A percentile compares a stretch with the other conserved stretches of the same genome.
phyloP scores from a whole-genome alignment of 1,140 invertebrate genomes.

The Yoshiicerus persimilis region DNA sequence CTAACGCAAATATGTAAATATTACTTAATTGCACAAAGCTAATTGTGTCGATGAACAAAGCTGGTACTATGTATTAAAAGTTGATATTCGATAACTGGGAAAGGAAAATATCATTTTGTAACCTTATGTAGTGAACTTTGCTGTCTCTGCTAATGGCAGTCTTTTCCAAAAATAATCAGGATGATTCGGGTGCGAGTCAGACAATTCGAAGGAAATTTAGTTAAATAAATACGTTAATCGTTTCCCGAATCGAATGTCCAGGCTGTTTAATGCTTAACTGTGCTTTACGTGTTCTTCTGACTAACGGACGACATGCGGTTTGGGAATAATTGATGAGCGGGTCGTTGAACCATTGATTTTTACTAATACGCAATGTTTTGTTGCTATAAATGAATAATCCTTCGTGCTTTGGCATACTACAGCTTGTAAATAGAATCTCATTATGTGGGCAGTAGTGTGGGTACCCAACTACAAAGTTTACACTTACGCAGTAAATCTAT shows the following conservation, averaged over 20 bases:
- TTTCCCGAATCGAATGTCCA: neutral
- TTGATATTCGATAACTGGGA: too few species aligned
- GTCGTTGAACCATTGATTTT: conserved; percentile 35
- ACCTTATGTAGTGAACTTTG: too few species aligned
- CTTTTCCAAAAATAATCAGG: too few species aligned
- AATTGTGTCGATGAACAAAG: too few species aligned
- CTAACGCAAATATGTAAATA: too few species aligned
- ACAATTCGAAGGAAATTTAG: neutral
- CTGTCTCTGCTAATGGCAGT: too few species aligned
- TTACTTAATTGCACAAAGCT: too few species aligned
- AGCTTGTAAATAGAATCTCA: neutral
- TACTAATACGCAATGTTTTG: neutral
- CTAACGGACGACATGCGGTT: neutral
- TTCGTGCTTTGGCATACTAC: conserved; percentile 44
- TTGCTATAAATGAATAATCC: neutral
- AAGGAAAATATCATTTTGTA: too few species aligned
- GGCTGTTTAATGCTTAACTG: neutral
- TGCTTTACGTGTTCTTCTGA: neutral
- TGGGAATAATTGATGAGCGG: conserved; percentile 30
- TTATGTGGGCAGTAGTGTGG: neutral
- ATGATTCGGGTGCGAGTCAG: neutral
- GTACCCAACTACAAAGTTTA: neutral
- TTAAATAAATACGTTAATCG: neutral
- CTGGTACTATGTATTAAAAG: too few species aligned
- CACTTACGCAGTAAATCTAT: too few species aligned